Evolutionary conservation across 1,140 invertebrate genomes (phyloP).

Genomic region (Drosophila serrata): DNA sequence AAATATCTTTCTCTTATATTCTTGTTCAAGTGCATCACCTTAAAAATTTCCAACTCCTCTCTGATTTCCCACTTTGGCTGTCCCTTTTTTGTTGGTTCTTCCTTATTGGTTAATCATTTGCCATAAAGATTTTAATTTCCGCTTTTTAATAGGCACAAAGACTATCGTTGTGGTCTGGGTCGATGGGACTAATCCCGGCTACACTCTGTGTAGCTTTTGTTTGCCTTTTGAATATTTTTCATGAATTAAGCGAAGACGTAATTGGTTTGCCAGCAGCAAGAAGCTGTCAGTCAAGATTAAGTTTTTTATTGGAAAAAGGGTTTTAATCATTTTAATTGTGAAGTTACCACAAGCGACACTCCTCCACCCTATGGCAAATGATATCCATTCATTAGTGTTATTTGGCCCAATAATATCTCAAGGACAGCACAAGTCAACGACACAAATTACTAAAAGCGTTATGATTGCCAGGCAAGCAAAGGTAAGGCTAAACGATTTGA

Average conservation of each 20-base stretch:
- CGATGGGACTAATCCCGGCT: conserved; percentile 25
- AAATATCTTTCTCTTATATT: not conserved
- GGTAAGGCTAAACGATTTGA: conserved; percentile 39
- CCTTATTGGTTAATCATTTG: conserved; percentile 82
- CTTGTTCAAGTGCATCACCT: not conserved
- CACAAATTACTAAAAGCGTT: conserved; percentile 50
- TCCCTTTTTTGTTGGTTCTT: conserved; percentile 46
- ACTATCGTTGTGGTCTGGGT: conserved; percentile 41
- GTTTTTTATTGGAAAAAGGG: conserved; percentile 13
- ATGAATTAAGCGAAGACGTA: conserved; percentile 36
- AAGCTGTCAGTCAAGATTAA: conserved; percentile 46
- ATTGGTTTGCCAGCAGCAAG: conserved; percentile 43
- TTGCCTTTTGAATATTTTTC: conserved; percentile 64
- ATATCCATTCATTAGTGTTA: conserved; percentile 31
- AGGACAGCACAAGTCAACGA: conserved; percentile 14
- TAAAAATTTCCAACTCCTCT: conserved; percentile 1
- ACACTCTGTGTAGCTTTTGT: conserved; percentile 38
- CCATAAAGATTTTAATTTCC: conserved; percentile 84
- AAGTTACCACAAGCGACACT: conserved; percentile 1
- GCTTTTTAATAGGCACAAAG: conserved; percentile 66
- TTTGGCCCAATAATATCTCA: conserved; percentile 22
- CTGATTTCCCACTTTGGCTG: conserved; percentile 17
- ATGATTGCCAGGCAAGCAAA: conserved; percentile 36
- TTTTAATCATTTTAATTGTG: conserved; percentile 28
- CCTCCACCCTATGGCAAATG: not conserved